These are phyloP conservation scores for Cepaea hortensis DNA, from an alignment of 2,888 invertebrate genomes.

Conservation along the genomic window DNA sequence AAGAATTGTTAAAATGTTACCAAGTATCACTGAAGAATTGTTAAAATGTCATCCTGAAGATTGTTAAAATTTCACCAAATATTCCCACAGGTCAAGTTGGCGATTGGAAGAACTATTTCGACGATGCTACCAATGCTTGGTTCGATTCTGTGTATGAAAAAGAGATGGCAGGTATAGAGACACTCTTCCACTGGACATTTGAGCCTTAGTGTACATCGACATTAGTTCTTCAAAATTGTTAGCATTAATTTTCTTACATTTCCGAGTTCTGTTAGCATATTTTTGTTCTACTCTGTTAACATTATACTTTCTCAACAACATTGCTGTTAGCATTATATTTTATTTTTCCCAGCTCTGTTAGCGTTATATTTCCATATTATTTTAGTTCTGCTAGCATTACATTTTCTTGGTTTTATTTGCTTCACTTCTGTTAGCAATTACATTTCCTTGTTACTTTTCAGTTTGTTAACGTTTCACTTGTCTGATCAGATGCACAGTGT, in stretches of 20 bases:
- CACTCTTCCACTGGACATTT: conserved; percentile 18
- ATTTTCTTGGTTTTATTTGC: no score
- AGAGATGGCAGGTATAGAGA: neutral
- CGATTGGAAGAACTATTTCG: conserved; percentile 35
- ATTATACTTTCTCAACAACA: neutral
- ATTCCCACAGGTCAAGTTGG: conserved; percentile 28
- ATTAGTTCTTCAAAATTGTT: no score
- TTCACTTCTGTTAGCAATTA: no score
- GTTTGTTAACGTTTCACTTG: no score
- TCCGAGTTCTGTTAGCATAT: neutral
- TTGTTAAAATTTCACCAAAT: no score
- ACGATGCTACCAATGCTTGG: neutral
- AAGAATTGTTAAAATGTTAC: no score
- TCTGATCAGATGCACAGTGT: no score
- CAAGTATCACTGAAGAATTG: no score
- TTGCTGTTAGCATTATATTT: neutral
- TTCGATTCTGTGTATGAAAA: conserved; percentile 14
- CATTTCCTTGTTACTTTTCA: no score
- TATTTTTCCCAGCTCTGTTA: neutral
- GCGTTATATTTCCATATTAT: neutral
- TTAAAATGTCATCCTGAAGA: no score
- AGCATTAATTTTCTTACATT: neutral
- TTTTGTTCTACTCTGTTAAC: neutral
- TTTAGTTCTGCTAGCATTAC: neutral
- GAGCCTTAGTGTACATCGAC: neutral